phyloP scores from a whole-genome alignment of 2,888 invertebrate genomes.

The Chaetoderma sp. region DNA sequence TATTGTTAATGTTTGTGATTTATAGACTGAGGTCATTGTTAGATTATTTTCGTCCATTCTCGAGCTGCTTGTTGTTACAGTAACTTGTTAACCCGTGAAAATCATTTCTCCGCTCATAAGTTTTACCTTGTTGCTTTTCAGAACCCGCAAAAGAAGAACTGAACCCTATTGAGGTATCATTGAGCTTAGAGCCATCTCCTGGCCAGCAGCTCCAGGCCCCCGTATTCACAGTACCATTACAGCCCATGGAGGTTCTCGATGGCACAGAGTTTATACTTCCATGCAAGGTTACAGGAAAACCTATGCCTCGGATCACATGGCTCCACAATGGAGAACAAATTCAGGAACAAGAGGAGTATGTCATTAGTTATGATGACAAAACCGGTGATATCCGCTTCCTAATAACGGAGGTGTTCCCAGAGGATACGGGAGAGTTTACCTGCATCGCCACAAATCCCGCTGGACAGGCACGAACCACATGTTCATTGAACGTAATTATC shows the following conservation, averaged over 20 bases:
- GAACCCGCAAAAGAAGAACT: too few relatives aligned
- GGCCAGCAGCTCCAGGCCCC: too few relatives aligned
- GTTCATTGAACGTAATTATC: constrained; percentile 64
- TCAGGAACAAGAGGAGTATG: constrained; percentile 67
- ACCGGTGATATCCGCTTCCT: constrained; percentile 65
- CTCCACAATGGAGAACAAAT: constrained; percentile 68
- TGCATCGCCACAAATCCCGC: constrained; percentile 85
- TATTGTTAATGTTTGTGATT: too few relatives aligned
- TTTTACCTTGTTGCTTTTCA: too few relatives aligned
- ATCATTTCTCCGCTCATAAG: too few relatives aligned
- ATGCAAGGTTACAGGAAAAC: constrained; percentile 63
- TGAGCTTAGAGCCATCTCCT: too few relatives aligned
- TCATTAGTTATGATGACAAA: constrained; percentile 64
- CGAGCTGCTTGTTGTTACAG: too few relatives aligned
- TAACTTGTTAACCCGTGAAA: too few relatives aligned
- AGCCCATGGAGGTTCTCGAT: constrained; percentile 53
- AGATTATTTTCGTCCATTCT: too few relatives aligned
- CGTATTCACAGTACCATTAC: constrained; percentile 54
- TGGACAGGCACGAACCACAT: constrained; percentile 87
- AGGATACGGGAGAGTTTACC: constrained; percentile 73
- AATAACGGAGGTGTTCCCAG: constrained; percentile 68
- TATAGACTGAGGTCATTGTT: too few relatives aligned
- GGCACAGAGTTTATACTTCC: constrained; percentile 62
- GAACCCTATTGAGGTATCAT: too few relatives aligned
- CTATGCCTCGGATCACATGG: constrained; percentile 65